A percentile compares a stretch with the other conserved stretches of the same genome.
These are phyloP conservation scores for Halcyon leucocephala DNA, from an alignment of 2,797 vertebrate species.

Conservation along the genomic window DNA sequence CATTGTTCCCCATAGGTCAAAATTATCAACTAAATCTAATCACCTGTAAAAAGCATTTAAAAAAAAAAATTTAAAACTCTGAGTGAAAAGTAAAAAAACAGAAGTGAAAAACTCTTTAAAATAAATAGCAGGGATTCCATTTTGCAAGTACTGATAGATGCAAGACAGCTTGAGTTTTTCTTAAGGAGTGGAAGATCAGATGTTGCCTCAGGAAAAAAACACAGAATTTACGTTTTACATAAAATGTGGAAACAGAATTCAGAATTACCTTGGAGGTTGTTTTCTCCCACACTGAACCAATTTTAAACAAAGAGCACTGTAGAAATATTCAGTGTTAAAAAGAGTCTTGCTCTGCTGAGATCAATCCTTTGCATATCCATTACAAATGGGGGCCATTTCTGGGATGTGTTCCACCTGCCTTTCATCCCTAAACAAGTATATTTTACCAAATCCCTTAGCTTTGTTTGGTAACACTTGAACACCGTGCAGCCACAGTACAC, in stretches of 20 bases:
- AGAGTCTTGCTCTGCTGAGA: constrained; percentile 34
- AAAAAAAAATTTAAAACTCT: not conserved
- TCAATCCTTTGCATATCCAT: not conserved
- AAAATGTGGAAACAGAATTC: constrained; percentile 52
- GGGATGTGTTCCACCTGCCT: not conserved
- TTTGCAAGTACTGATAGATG: not conserved
- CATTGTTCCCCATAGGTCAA: not conserved
- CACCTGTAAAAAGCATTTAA: not conserved
- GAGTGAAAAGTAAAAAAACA: not conserved
- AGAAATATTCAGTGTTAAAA: constrained; percentile 46
- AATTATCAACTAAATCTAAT: not conserved
- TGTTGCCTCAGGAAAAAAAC: constrained; percentile 3
- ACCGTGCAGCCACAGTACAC: not conserved
- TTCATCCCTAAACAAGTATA: not conserved
- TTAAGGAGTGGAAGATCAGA: not conserved
- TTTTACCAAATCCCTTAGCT: not conserved
- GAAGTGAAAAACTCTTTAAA: not conserved
- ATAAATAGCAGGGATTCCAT: not conserved
- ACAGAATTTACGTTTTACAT: constrained; percentile 2
- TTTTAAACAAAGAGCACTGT: constrained; percentile 37
- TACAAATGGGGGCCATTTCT: not conserved
- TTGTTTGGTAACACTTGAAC: not conserved
- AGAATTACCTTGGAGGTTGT: constrained; percentile 56
- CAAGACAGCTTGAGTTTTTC: not conserved
- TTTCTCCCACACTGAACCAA: constrained; percentile 56